A percentile compares a stretch with the other conserved stretches of the same genome.
Evolutionary conservation across 1,140 invertebrate species (phyloP).

Genomic region (Megalonaias nervosa): DNA sequence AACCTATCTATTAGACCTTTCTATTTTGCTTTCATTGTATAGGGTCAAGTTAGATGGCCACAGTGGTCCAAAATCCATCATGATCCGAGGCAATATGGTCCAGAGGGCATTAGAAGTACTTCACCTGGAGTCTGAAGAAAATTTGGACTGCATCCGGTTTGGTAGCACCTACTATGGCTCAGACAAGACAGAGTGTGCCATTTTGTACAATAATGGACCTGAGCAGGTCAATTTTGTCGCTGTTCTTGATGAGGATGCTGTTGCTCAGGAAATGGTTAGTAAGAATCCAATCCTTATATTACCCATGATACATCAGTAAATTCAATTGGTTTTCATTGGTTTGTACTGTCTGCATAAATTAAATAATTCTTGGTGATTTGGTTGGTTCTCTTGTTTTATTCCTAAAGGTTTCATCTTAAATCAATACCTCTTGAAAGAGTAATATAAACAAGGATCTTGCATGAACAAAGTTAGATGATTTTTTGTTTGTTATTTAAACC

Average conservation of each 20-base stretch:
- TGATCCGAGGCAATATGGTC: conserved; percentile 61
- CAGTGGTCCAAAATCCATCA: conserved; percentile 42
- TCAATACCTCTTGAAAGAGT: too few relatives aligned
- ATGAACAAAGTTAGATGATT: too few relatives aligned
- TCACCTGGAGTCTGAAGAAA: conserved; percentile 51
- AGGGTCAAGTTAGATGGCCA: conserved; percentile 66
- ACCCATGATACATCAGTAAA: not conserved
- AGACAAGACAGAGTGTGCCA: conserved; percentile 64
- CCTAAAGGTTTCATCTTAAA: too few relatives aligned
- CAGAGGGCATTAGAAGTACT: conserved; percentile 63
- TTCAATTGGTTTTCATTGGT: not conserved
- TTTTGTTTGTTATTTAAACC: too few relatives aligned
- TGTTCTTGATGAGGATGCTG: conserved; percentile 69
- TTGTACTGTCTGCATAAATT: too few relatives aligned
- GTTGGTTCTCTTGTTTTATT: too few relatives aligned
- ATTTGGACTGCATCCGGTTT: conserved; percentile 68
- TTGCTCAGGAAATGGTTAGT: conserved; percentile 69
- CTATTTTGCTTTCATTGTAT: conserved; percentile 1
- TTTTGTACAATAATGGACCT: conserved; percentile 69
- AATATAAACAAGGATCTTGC: too few relatives aligned
- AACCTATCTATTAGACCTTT: not conserved
- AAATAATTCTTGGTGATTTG: too few relatives aligned
- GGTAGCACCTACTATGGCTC: conserved; percentile 70
- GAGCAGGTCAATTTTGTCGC: conserved; percentile 69
- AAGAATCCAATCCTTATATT: not conserved